These are phyloP conservation scores for Ridgeia piscesae DNA, from an alignment of 1,140 invertebrate species.

Conservation along the genomic window DNA sequence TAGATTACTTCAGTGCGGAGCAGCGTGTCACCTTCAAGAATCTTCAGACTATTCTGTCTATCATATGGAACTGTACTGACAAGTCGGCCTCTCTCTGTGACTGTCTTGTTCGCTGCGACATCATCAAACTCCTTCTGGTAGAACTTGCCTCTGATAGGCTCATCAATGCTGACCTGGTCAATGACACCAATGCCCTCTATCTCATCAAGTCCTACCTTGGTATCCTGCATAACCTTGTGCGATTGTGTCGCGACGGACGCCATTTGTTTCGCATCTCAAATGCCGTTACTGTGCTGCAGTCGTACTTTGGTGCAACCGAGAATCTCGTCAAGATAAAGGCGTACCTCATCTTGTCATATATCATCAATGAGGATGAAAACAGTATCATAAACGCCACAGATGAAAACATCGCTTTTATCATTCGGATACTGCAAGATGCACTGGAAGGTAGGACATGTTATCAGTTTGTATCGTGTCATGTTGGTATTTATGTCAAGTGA, in stretches of 20 bases:
- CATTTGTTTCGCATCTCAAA: slow-evolving; percentile 29
- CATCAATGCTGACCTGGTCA: slow-evolving; percentile 15
- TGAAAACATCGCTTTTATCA: slow-evolving; percentile 42
- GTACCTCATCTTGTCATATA: slow-evolving; percentile 42
- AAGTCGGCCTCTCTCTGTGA: slow-evolving; percentile 27
- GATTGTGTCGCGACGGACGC: slow-evolving; percentile 34
- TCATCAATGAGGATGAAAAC: slow-evolving; percentile 43
- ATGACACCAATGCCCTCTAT: slow-evolving; percentile 35
- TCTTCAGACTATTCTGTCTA: slow-evolving; percentile 28
- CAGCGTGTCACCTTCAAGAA: slow-evolving; percentile 23
- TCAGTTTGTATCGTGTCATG: slow-evolving; percentile 20
- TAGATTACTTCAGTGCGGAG: slow-evolving; percentile 25
- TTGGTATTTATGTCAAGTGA: background rate
- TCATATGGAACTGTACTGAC: slow-evolving; percentile 32
- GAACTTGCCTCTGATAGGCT: slow-evolving; percentile 18
- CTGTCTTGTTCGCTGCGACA: slow-evolving; percentile 17
- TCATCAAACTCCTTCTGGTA: slow-evolving; percentile 22
- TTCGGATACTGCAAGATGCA: slow-evolving; percentile 37
- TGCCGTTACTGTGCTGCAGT: slow-evolving; percentile 32
- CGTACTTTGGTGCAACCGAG: slow-evolving; percentile 30
- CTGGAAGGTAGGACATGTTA: slow-evolving; percentile 23
- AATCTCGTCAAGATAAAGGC: slow-evolving; percentile 44
- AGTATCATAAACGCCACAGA: slow-evolving; percentile 39
- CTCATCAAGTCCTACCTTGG: slow-evolving; percentile 40
- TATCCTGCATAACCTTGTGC: slow-evolving; percentile 38